Conservation (phyloP, 1,140 invertebrate genomes). For the Cyrtorhinus lividipennis region DNA sequence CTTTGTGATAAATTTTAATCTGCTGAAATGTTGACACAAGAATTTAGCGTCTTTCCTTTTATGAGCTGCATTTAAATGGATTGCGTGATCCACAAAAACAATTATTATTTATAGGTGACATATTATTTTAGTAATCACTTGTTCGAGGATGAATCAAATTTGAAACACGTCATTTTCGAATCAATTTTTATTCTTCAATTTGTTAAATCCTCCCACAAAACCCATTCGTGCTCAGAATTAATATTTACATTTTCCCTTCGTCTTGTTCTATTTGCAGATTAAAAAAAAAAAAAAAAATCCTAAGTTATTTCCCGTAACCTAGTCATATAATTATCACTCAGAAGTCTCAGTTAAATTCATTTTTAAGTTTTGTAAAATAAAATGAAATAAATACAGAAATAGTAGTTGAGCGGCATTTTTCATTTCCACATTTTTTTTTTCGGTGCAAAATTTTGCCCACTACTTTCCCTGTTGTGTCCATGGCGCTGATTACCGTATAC, state of each 20-base stretch:
- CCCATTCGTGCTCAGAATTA: neutral
- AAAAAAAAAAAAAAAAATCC: conserved; percentile 10
- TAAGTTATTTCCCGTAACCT: conserved; percentile 11
- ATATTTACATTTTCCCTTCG: conserved; percentile 11
- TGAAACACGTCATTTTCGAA: too few relatives aligned
- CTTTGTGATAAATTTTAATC: conserved; percentile 17
- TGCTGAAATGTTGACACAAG: conserved; percentile 9
- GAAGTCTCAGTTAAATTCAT: conserved; percentile 4
- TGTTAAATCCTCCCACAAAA: too few relatives aligned
- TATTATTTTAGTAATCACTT: too few relatives aligned
- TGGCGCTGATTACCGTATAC: neutral
- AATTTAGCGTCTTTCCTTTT: conserved; percentile 8
- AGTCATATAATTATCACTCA: conserved; percentile 15
- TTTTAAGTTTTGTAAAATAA: conserved; percentile 8
- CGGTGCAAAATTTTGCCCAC: too few relatives aligned
- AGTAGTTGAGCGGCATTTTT: too few relatives aligned
- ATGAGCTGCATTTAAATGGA: neutral
- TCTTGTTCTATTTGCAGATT: conserved; percentile 18
- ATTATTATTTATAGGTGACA: too few relatives aligned
- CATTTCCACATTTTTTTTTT: too few relatives aligned
- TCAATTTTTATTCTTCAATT: too few relatives aligned
- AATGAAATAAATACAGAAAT: too few relatives aligned
- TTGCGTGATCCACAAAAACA: neutral
- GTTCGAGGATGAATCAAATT: too few relatives aligned
- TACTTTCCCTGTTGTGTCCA: neutral